Base-by-base conservation (phyloP, 2,888 invertebrate genomes). In the Morpho helenor region DNA sequence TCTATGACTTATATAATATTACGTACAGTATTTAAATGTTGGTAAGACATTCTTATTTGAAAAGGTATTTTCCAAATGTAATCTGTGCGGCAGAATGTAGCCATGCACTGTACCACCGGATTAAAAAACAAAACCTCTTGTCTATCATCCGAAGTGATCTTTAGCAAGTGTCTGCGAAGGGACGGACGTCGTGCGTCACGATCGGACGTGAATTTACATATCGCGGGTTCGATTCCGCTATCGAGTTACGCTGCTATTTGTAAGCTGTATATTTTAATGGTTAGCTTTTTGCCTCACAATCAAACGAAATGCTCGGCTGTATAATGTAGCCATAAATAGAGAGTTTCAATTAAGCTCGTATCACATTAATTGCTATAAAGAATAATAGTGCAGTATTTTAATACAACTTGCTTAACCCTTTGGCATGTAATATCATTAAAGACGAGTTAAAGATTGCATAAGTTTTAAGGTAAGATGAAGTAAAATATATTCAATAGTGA, bases 161-260 rank as follows among this genome's bases (percentile, higher is more conserved):
- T 66, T 67, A 59, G 69, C 77, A 80, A 79, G 78, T 85, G 84
- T 83, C 82, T 73, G 74, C 75, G 69, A 58, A 69, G 67, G 77
- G 78, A 75, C 77, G 83, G 77, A 74, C 84, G 84, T 87, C 88
- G 88, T 88, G 88, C 82, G 82, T 87, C 88, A 89, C 88, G 88
- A 87, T 87, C 84, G 80, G 85, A 83, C 80, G 79, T 73, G 77
- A 79, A 88, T 89, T 89, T 80, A 82, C 87, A 89, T 88, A 88
- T 87, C 87, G 80, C 80, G 72, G 79, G 72, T 82, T 82, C 79
- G 85, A 86, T 86, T 84, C 80, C 76, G 74, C 77, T 82, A 81
- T 80, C 80, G 65, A 59, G 63, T 62, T 62, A 60, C 60, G 58
- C 56, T 56, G 60, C 66, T 61, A 66, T 66, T 66, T 66, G 66